Base-by-base conservation (phyloP, 1,140 invertebrate genomes). In the Scylla paramamosain region DNA sequence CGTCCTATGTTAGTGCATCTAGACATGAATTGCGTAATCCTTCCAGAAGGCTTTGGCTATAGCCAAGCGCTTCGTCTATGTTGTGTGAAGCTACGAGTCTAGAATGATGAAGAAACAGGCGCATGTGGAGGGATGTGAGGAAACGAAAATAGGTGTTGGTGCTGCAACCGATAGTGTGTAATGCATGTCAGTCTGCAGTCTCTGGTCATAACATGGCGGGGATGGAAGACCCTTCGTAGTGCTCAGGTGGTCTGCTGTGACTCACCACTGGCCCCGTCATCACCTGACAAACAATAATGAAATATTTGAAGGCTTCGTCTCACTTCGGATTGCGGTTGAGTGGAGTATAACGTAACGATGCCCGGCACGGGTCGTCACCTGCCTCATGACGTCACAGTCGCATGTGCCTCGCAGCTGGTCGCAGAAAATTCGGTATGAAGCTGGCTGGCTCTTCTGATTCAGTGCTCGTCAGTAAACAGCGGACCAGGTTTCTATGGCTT, bases 391-490 rank as follows among this genome's bases (percentile, higher is more conserved):
- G 20, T 77, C 67, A 77, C 6, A 20, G 67, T n/a, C 67, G 20
- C n/a, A n/a, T 7, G 25, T n/a, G 67, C 6, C 25, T n/a, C 67
- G 16, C 67, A 77, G n/a, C 67, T 77, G 67, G 67, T n/a, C 6
- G 67, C 67, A 77, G 20, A 77, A 77, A n/a, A n/a, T 77, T 77
- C 67, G 25, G 67, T 77, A 77, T 77, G 67, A 77, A 77, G 67
- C 6, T 77, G 67, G n/a, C 67, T 77, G 67, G 67, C 67, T n/a
- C 16, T n/a, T n/a, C 67, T 77, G 67, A 77, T 1, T 77, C 67
- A n/a, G 67, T 77, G 67, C 20, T 77, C 67, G 67, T 7, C 67
- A 77, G 67, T 77, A 77, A 77, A 77, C 67, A 77, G 20, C 67
- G 67, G 2, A 77, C 67, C 67, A 77, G 67, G 67, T 77, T 77